Conservation (phyloP, 2,797 vertebrate species). For the Neoniphon sammara region DNA sequence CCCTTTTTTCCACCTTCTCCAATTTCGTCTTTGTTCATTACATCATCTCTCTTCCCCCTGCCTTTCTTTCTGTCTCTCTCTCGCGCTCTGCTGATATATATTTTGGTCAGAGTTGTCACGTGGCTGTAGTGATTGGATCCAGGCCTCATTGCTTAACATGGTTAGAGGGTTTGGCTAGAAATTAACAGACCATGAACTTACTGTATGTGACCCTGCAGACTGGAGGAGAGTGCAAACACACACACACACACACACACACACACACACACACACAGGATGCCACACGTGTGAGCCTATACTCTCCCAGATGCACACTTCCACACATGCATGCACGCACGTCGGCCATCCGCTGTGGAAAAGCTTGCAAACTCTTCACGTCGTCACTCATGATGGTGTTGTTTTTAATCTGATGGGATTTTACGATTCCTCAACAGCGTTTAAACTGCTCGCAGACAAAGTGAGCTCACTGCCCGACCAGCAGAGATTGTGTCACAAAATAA, state of each 20-base stretch:
- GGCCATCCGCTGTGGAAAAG: slow-evolving; percentile 49
- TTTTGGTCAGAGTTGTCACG: slow-evolving; percentile 77
- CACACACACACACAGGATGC: slow-evolving; percentile 3
- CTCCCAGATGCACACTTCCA: slow-evolving; percentile 20
- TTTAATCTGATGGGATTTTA: slow-evolving; percentile 53
- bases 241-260: too few species aligned
- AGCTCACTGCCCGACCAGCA: slow-evolving; percentile 28
- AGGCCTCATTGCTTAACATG: slow-evolving; percentile 66
- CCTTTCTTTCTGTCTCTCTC: slow-evolving; percentile 33
- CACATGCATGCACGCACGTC: not conserved
- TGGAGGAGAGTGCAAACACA: slow-evolving; percentile 12
- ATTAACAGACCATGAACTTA: slow-evolving; percentile 68
- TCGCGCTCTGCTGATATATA: slow-evolving; percentile 51
- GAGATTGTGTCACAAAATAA: slow-evolving; percentile 42
- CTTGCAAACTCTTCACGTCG: slow-evolving; percentile 24
- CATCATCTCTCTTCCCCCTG: slow-evolving; percentile 68
- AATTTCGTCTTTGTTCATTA: slow-evolving; percentile 55
- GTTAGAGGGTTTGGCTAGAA: slow-evolving; percentile 64
- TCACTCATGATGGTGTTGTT: slow-evolving; percentile 37
- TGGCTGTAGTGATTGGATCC: slow-evolving; percentile 77
- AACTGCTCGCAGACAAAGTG: slow-evolving; percentile 34
- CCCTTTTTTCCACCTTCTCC: slow-evolving; percentile 18
- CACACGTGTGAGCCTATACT: slow-evolving; percentile 5
- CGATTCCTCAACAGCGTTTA: slow-evolving; percentile 41
- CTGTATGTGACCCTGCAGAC: slow-evolving; percentile 60